Evolutionary conservation across 1,140 invertebrate species (phyloP), one percentile per base, ranked within the genome.

Genomic region (Cephus cinctus): DNA sequence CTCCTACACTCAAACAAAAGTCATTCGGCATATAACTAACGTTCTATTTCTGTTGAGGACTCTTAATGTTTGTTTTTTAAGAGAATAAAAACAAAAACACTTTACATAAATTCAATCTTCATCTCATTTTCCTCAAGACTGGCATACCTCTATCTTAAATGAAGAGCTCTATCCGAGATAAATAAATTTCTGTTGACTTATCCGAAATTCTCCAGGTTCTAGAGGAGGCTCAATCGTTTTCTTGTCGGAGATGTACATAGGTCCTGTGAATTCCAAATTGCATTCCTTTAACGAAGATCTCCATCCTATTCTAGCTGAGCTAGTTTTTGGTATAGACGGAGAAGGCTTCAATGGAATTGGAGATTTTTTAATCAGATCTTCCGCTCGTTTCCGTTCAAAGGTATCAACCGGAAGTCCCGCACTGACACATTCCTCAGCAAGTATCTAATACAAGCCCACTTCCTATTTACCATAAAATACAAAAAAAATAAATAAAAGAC

Each of bases 1-100:
- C 86, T 19, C 77, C 81, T 9, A 76, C 80, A 2, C 75, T 85
- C 12, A 77, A 78, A 54, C 77, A 82, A 63, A 85, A 85, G 57
- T 77, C 72, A 36, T 88, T 83, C 54, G 85, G 84, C 32, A 59
- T 71, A 55, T 76, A 69, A 65, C 65, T 54, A 47, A 21, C 31
- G 3, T 25, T 2, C 5, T n/a, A 36, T 42, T 42, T 42, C 25
- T 25, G 12, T 15, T 12, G 23, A 20, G 36, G n/a, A n/a, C n/a
- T n/a, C n/a, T n/a, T n/a, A n/a, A n/a, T n/a, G n/a, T n/a, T n/a
- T n/a, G n/a, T n/a, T n/a, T n/a, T n/a, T n/a, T n/a, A n/a, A n/a
- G n/a, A n/a, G n/a, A n/a, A n/a, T n/a, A n/a, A n/a, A n/a, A n/a
- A n/a, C n/a, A n/a, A n/a, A n/a, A n/a, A n/a, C n/a, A n/a, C n/a